phyloP scores from a whole-genome alignment of 1,140 invertebrate species.

The Popillia japonica region DNA sequence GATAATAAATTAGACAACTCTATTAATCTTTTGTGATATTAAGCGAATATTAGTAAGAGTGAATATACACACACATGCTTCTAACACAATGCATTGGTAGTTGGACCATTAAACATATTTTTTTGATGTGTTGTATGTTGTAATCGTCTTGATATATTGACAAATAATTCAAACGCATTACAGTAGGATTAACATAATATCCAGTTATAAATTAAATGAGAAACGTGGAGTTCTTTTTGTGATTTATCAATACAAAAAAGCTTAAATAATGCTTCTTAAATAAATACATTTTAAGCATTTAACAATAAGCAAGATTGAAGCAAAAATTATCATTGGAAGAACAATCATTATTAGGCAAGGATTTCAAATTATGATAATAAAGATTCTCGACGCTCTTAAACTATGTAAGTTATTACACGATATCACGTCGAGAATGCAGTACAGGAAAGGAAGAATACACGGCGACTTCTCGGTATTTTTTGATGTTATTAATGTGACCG shows the following conservation, averaged over 20 bases:
- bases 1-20: neutral
- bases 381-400: too few species aligned
- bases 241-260: too few species aligned
- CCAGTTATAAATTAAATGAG: too few species aligned
- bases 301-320: too few species aligned
- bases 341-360: too few species aligned
- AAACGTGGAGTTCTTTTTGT: too few species aligned
- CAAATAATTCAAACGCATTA: neutral
- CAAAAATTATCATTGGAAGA: too few species aligned
- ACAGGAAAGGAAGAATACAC: neutral
- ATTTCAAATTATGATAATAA: too few species aligned
- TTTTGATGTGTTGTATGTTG: neutral
- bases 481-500: slow-evolving; percentile 20
- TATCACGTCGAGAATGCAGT: neutral
- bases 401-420: neutral
- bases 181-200: neutral
- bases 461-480: neutral
- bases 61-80: neutral
- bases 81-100: neutral
- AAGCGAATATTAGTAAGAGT: neutral
- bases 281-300: too few species aligned
- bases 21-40: neutral
- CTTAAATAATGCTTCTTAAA: too few species aligned
- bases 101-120: neutral
- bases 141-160: neutral